Evolutionary conservation across 2,113 vertebrate species (phyloP), one percentile per base, ranked within the genome.

Genomic region (Acrocephalus arundinaceus): DNA sequence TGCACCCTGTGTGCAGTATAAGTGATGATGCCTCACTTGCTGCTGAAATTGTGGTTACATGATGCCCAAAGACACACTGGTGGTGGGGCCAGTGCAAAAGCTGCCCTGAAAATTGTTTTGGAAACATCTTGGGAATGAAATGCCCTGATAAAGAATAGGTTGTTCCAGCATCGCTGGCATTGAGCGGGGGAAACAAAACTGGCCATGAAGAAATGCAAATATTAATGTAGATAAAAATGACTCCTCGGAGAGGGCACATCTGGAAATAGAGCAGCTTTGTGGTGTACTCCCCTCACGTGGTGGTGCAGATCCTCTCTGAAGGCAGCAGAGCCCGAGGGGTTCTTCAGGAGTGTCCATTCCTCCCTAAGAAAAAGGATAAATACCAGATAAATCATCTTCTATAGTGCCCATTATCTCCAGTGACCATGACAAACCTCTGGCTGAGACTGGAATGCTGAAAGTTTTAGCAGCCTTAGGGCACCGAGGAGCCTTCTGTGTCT

Each of bases 31-130:
- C 22, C 70, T 48, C 37, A 1, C 11, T 68, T 49, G 15, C 35
- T 3, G 1, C 46, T 27, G 45, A 15, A 8, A 24, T 28, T 3
- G 1, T 51, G n/a, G 70, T 5, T 48, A 19, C 1, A 0, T 4
- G 54, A 25, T 48, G 57, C 66, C 77, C 37, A 35, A 17, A 35
- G 51, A 10, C 10, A 7, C 3, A 2, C 22, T 6, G 15, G 18
- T 27, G 33, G 15, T 27, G 31, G 11, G 45, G 30, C 20, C 15
- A 13, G 39, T 8, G 2, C 7, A 49, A 70, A 70, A 92, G 13
- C 43, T 31, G 27, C 45, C 3, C 16, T 25, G 33, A 37, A 37
- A 78, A 37, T 8, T n/a, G 9, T n/a, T 48, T 75, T 6, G 15
- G 71, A 39, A 87, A 28, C 11, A 17, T 31, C 27, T 12, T 2